Base-by-base conservation (phyloP, 2,888 invertebrate species). In the Augochlorella aurata region DNA sequence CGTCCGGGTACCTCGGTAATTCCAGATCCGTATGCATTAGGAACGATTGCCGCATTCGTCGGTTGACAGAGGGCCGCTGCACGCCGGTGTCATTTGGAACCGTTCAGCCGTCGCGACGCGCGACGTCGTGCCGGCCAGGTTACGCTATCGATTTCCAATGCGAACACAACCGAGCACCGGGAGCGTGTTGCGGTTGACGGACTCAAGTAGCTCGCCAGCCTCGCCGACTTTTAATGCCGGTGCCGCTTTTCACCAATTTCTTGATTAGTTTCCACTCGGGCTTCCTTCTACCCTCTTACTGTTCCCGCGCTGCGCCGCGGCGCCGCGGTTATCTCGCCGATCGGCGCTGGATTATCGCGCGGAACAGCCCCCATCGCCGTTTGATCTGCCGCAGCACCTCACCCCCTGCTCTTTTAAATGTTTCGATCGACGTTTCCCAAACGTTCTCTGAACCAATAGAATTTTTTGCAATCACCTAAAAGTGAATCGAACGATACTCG, bases 121-220 rank as follows among this genome's bases (percentile, higher is more conserved):
- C 38, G 38, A 38, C 38, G 38, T 38, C 38, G 38, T 38, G 82
- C 82, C 85, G 81, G 83, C 83, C 90, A 89, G 88, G 89, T 90
- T 89, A 88, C 86, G 87, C 87, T 90, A 90, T 90, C 90, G 90
- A 90, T 90, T 90, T 90, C 85, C 90, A 81, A 90, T 90, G 88
- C 87, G 87, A 83, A 83, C 77, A 50, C 86, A 84, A 87, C 83
- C 85, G 69, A 58, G 66, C 52, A 76, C 72, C 74, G 14, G 14
- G 58, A 58, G 65, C 78, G 76, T 74, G 78, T 79, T 79, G 87
- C 87, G 84, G 77, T 79, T 85, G 79, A 87, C 78, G 87, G 84
- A 79, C 85, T 84, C 85, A 77, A 87, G 87, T 78, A 81, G 87
- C 77, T 73, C 67, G 73, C 72, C 66, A 29, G 85, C 69, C 49